These are phyloP conservation scores for Gymnogyps californianus DNA, from an alignment of 2,113 vertebrate species.

Conservation along the genomic window DNA sequence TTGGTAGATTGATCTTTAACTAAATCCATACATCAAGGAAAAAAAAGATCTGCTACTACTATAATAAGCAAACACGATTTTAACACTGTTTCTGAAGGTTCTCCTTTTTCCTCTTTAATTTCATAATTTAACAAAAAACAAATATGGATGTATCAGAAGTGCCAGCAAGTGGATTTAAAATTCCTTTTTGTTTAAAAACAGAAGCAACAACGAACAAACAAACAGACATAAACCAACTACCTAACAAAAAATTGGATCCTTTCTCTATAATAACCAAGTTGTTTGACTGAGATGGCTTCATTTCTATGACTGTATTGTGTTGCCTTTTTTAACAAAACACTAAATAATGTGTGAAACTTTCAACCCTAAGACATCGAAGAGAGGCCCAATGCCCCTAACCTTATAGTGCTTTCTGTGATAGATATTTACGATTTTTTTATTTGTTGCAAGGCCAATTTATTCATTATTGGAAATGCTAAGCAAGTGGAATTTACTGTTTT, in stretches of 20 bases:
- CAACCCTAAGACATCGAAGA: constrained; percentile 73
- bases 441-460: constrained; percentile 88
- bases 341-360: constrained; percentile 77
- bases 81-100: constrained; percentile 63
- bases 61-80: constrained; percentile 33
- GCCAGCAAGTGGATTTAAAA: constrained; percentile 67
- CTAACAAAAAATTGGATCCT: constrained; percentile 73
- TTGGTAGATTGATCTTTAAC: constrained; percentile 50
- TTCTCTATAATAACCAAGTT: constrained; percentile 74
- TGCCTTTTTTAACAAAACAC: constrained; percentile 79
- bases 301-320: constrained; percentile 82
- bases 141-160: constrained; percentile 68
- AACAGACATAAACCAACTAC: constrained; percentile 58
- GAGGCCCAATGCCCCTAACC: constrained; percentile 74
- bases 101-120: constrained; percentile 68
- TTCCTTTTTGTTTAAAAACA: constrained; percentile 62
- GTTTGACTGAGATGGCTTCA: constrained; percentile 79
- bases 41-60: constrained; percentile 25
- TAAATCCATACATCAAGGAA: constrained; percentile 54
- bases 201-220: constrained; percentile 28
- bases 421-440: constrained; percentile 80
- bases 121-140: constrained; percentile 43
- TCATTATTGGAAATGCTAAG: constrained; percentile 90
- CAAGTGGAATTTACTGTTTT: constrained; percentile 90
- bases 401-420: constrained; percentile 85